Base-by-base conservation (phyloP, 2,113 vertebrate species). In the Notechis scutatus region DNA sequence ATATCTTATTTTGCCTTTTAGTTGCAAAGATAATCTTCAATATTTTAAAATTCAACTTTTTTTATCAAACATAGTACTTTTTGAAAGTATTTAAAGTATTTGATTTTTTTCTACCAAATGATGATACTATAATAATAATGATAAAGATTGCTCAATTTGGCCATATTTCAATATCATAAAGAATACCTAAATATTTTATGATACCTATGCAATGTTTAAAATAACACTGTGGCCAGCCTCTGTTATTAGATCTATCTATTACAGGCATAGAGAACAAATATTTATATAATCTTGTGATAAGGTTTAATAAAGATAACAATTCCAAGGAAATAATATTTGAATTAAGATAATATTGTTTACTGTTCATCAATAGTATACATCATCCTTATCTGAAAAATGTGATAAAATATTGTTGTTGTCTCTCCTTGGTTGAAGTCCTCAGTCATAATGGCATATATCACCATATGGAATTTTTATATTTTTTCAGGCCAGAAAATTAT, bases 201-300 rank as follows among this genome's bases (percentile, higher is more conserved):
- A 92, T 90, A n/a, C 90, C 93, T 42, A 5, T 50, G 87, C 52
- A 55, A 94, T 57, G 42, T 86, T 91, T 96, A 94, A 96, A 96
- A 94, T 0, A 1, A 92, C 91, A 92, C 56, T 42, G n/a, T 90
- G 85, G 18, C 20, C 87, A 87, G 42, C 20, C 23, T 42, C 54
- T 87, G n/a, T 89, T 57, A 39, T 21, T 47, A 45, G 56, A 88
- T 59, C 45, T 61, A 5, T 3, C 61, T 89, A 0, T n/a, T 87
- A 55, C 61, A 92, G 50, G 45, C 18, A 85, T 92, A 50, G 91
- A n/a, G 94, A 91, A 9, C 20, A 69, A 52, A 55, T 92, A 91
- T 91, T 10, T 26, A 90, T n/a, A 0, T 34, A 85, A 52, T n/a
- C 21, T 86, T 86, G 59, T 92, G 14, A 39, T 64, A 86, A 92